Evolutionary conservation across 2,113 vertebrate genomes (phyloP).

Genomic region (Setophaga kirtlandii): DNA sequence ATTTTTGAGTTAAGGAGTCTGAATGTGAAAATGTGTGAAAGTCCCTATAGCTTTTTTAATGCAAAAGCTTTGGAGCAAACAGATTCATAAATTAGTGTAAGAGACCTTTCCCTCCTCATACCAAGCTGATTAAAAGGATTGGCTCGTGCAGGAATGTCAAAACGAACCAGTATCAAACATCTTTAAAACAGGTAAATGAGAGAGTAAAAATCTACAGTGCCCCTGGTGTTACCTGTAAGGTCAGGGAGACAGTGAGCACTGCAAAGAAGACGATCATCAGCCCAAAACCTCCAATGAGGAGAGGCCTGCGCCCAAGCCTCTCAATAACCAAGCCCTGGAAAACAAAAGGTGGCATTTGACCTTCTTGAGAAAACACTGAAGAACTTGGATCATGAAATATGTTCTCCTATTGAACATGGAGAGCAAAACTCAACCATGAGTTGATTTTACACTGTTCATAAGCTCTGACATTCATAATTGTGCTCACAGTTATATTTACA

Average conservation of each 20-base stretch:
- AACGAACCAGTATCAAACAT: neutral
- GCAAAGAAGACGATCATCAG: slow-evolving; percentile 88
- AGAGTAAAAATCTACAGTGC: neutral
- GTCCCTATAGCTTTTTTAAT: neutral
- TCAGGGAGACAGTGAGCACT: slow-evolving; percentile 85
- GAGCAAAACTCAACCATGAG: neutral
- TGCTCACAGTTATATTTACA: neutral
- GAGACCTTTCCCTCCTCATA: neutral
- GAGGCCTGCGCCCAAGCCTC: slow-evolving; percentile 82
- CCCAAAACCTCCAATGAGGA: slow-evolving; percentile 90
- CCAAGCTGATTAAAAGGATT: neutral
- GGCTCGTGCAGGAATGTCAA: accelerated
- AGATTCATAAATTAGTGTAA: neutral
- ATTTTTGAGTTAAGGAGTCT: neutral
- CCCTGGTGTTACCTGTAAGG: slow-evolving; percentile 82
- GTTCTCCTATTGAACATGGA: neutral
- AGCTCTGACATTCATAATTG: neutral
- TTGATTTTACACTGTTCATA: neutral
- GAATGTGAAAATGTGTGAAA: neutral
- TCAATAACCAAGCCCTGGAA: slow-evolving; percentile 89
- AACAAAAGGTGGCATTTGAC: neutral
- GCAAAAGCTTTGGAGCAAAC: neutral
- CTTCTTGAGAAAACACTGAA: neutral
- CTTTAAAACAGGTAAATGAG: neutral
- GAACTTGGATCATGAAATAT: neutral